Conservation (phyloP, 64 coral and sea anemone genomes). For the Orbicella faveolata region DNA sequence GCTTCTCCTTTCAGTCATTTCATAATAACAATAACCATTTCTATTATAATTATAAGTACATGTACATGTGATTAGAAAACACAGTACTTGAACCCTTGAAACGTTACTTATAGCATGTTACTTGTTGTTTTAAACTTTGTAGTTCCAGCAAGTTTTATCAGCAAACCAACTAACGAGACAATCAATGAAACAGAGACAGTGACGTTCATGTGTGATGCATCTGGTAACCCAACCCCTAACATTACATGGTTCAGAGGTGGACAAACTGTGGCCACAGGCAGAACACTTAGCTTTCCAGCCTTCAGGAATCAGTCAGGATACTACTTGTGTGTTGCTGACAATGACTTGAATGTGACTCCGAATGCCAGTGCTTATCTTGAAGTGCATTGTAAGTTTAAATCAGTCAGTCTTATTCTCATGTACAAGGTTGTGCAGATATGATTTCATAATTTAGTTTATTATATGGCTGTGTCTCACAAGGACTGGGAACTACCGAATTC, state of each 20-base stretch:
- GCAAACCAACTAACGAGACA: background rate
- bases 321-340: background rate
- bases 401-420: background rate
- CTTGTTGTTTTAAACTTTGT: background rate
- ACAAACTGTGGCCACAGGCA: background rate
- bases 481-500: too few species aligned
- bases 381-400: background rate
- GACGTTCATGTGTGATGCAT: slow-evolving; percentile 6
- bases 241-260: slow-evolving; percentile 29
- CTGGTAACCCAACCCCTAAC: slow-evolving; percentile 9
- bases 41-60: too few species aligned
- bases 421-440: too few species aligned
- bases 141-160: background rate
- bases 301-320: background rate
- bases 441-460: too few species aligned
- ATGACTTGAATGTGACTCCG: background rate
- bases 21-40: too few species aligned
- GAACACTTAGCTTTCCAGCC: background rate
- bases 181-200: background rate
- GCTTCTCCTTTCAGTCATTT: too few species aligned
- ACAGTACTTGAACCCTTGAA: background rate
- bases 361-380: background rate
- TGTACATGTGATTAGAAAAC: too few species aligned
- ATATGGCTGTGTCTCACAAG: too few species aligned
- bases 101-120: too few species aligned